Evolutionary conservation across 1,140 invertebrate genomes (phyloP).

Genomic region (Drosophila kanapiae): DNA sequence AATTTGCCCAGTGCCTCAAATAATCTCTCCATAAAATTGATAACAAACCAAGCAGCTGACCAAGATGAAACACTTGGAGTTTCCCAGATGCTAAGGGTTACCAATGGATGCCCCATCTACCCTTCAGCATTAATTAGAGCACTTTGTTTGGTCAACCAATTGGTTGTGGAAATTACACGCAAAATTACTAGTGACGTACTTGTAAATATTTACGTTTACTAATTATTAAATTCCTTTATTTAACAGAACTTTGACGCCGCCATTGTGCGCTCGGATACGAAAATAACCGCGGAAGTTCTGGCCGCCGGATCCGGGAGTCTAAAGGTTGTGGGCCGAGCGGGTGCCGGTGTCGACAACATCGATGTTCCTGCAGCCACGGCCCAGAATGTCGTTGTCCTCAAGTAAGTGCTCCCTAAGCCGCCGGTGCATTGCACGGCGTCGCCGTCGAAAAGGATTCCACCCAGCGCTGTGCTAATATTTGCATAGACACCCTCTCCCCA

Average conservation of each 20-base stretch:
- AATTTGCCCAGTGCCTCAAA: background rate
- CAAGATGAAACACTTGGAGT: background rate
- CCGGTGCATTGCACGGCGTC: slow-evolving; percentile 10
- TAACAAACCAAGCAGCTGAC: background rate
- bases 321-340: slow-evolving; percentile 96
- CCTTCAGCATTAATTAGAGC: background rate
- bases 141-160: background rate
- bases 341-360: slow-evolving; percentile 99
- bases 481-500: slow-evolving; percentile 4
- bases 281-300: slow-evolving; percentile 97
- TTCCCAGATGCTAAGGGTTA: background rate
- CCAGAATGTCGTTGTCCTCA: slow-evolving; percentile 96
- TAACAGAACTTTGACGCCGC: slow-evolving; percentile 94
- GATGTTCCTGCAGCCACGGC: slow-evolving; percentile 94
- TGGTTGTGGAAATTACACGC: background rate
- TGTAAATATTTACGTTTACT: slow-evolving; percentile 25
- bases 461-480: slow-evolving; percentile 3
- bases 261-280: slow-evolving; percentile 97
- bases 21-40: background rate
- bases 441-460: background rate
- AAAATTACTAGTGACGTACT: too few species aligned
- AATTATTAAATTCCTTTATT: slow-evolving; percentile 36
- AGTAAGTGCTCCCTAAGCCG: slow-evolving; percentile 89
- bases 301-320: slow-evolving; percentile 90
- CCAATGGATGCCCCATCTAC: background rate